Base-by-base conservation (phyloP, 2,888 invertebrate genomes). In the Lordiphosa fenestrarum region DNA sequence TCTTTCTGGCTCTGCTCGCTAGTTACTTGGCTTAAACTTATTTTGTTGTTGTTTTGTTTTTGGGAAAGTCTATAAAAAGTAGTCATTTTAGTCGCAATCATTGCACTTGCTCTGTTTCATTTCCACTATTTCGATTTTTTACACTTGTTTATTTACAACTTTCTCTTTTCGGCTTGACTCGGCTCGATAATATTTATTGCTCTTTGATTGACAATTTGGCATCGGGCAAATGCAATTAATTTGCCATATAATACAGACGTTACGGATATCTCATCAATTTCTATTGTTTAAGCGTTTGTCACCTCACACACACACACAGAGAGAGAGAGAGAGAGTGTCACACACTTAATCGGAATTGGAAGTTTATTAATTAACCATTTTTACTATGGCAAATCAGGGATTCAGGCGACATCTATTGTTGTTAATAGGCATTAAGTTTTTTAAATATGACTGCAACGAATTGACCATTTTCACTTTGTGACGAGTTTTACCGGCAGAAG, bases 161-260 rank as follows among this genome's bases (percentile, higher is more conserved):
- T 56, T 53, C 48, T 54, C 19, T 19, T 19, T 19, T 19, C 19
- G 19, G 19, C 19, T 19, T 19, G 19, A 19, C 54, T 53, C 33
- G 13, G 37, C 37, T 15, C 25, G 6, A 35, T 51, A 48, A 46
- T 70, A 83, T 83, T 80, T 80, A 83, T 80, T 54, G 77, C 81
- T 72, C 72, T 80, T 80, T 80, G 83, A 80, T 80, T 72, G 80
- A 80, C 83, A 80, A 71, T 83, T 80, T 62, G 66, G 71, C 61
- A 61, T 50, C 59, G 53, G 33, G 46, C 42, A 50, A 59, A 58
- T 61, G 74, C 76, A 80, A 80, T 80, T 80, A 80, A 83, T 80
- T 83, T 63, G 76, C 74, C 80, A 80, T 80, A 80, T 80, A 74
- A 83, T 76, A 72, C 83, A 83, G 83, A 77, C 83, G 80, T 80